Evolutionary conservation across 2,113 vertebrate species (phyloP).

Genomic region (Benitochromis conjunctus): DNA sequence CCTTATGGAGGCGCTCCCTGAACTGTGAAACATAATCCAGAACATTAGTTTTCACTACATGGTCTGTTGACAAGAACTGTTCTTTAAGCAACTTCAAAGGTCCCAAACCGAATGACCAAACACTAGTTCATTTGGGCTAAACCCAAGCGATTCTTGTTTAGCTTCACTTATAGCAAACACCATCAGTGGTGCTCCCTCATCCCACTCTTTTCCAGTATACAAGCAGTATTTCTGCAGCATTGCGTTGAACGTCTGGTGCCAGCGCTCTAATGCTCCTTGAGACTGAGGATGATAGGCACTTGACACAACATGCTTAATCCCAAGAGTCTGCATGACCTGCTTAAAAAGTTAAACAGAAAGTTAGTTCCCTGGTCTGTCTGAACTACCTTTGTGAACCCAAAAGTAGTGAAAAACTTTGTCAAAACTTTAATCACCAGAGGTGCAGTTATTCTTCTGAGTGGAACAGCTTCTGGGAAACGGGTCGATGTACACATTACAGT

Average conservation of each 20-base stretch:
- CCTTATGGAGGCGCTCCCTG: not conserved
- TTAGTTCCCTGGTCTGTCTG: not conserved
- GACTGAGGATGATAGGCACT: too few species aligned
- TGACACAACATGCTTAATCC: not conserved
- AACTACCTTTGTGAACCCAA: not conserved
- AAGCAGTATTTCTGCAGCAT: not conserved
- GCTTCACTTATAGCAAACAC: not conserved
- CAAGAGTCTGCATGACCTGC: not conserved
- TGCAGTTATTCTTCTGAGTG: too few species aligned
- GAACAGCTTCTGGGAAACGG: too few species aligned
- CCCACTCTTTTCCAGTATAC: not conserved
- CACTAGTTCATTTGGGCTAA: not conserved
- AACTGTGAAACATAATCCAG: not conserved
- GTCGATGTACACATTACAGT: too few species aligned
- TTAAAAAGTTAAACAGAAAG: not conserved
- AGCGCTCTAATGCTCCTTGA: too few species aligned
- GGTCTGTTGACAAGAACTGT: not conserved
- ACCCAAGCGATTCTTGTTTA: not conserved
- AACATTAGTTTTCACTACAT: not conserved
- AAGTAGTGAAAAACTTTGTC: not conserved
- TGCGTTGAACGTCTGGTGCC: too few species aligned
- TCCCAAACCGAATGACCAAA: not conserved
- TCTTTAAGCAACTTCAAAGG: not conserved
- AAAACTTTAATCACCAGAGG: too few species aligned
- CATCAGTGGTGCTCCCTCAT: not conserved